A percentile compares a stretch with the other conserved stretches of the same genome.
phyloP scores from a whole-genome alignment of 64 coral and sea anemone genomes.

The Actinia tenebrosa region DNA sequence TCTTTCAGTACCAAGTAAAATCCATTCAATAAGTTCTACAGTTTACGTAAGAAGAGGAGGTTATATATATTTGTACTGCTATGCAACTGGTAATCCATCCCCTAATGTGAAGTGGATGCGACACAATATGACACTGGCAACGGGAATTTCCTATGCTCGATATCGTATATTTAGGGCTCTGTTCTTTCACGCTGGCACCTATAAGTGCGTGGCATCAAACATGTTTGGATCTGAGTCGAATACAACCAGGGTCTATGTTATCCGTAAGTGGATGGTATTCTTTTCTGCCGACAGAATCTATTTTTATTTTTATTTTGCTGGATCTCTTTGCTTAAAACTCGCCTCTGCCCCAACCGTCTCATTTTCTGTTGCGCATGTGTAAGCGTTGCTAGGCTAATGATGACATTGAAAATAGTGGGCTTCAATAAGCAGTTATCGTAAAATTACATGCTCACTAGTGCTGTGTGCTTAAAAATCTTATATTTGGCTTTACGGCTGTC shows the following conservation, averaged over 20 bases:
- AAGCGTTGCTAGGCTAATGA: too few species aligned
- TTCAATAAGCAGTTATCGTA: too few species aligned
- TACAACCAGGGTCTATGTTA: constrained; percentile 16
- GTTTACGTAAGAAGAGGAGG: constrained; percentile 8
- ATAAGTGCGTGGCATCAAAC: constrained; percentile 39
- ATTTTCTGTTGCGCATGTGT: too few species aligned
- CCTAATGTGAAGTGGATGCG: not conserved
- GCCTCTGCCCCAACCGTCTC: too few species aligned
- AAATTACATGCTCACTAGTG: too few species aligned
- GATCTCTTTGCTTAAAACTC: too few species aligned
- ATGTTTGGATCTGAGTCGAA: constrained; percentile 25
- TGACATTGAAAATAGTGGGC: too few species aligned
- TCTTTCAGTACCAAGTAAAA: constrained; percentile 46
- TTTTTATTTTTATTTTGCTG: too few species aligned
- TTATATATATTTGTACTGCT: not conserved
- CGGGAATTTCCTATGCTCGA: not conserved
- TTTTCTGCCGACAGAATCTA: too few species aligned
- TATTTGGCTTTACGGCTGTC: too few species aligned
- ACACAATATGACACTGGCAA: not conserved
- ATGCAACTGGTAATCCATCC: not conserved
- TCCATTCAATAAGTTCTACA: constrained; percentile 19
- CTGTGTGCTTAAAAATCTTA: too few species aligned
- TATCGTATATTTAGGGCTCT: constrained; percentile 10
- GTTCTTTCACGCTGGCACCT: constrained; percentile 24
- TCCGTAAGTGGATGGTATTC: constrained; percentile 28